Base-by-base conservation (phyloP, 1,140 invertebrate genomes). In the Nylanderia fulva region DNA sequence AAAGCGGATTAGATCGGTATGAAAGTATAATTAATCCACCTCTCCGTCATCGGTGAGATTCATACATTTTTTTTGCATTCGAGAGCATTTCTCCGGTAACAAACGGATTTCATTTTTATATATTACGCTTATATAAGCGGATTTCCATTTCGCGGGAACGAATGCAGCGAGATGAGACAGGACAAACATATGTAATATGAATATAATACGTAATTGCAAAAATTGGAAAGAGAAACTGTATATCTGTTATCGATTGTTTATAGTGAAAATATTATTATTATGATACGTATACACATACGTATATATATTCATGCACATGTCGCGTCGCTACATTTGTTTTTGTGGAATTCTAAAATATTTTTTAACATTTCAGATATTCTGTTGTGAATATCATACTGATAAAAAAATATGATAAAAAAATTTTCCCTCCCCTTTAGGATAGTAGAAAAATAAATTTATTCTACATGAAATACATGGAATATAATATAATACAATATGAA, bases 1-100 rank as follows among this genome's bases (percentile, higher is more conserved):
- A 82, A 72, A 45, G 33, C 45, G 33, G 27, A 60, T 82, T 71
- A 42, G 4, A 42, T 58, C 18, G 63, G 39, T 29, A 11, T 54
- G 15, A 0, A 11, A 8, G 6, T 29, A 69, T 80, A 72, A 82
- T 82, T 82, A 82, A 82, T 72, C 52, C 45, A 80, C 27, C 27
- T 33, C 18, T 29, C 39, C 4, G 45, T 18, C 29, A n/a, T 21
- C 11, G 7, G 21, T 15, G 52, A 27, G 66, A 71, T 33, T 58
- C 33, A 21, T 15, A 24, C 56, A 68, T 56, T 29, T 58, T n/a
- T 56, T 3, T 11, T 82, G 33, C 36, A 24, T 8, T 3, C n/a
- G 0, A 77, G 54, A 77, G n/a, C 42, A 21, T 52, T n/a, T n/a
- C 1, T 24, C 21, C 21, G 21, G 45, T 54, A 79, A 66, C 61